phyloP scores from a whole-genome alignment of 2,113 vertebrate species.

The Phylloscopus trochiloides region DNA sequence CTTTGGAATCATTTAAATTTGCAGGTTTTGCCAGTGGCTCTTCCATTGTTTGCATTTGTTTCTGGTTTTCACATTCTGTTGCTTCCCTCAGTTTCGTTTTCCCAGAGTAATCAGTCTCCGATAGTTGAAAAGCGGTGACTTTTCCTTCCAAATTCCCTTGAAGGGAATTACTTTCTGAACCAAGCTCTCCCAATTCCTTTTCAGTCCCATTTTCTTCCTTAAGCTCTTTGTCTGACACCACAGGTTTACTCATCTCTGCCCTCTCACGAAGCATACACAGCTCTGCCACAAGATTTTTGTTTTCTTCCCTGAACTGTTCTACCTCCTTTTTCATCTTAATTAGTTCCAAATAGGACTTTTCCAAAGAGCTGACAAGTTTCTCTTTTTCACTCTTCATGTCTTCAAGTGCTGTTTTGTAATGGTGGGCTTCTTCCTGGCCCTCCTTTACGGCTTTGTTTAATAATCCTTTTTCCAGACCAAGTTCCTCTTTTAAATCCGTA shows the following conservation, averaged over 20 bases:
- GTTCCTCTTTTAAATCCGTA: constrained; percentile 31
- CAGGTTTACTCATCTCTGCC: not conserved
- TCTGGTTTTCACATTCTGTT: constrained; percentile 67
- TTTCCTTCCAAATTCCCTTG: constrained; percentile 33
- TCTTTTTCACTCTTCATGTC: constrained; percentile 70
- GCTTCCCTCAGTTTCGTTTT: constrained; percentile 61
- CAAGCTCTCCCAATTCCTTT: not conserved
- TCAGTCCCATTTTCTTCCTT: not conserved
- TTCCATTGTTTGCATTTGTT: constrained; percentile 52
- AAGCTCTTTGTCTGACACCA: not conserved
- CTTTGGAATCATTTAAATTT: constrained; percentile 17
- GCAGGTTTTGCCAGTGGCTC: constrained; percentile 32
- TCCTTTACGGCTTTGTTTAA: not conserved
- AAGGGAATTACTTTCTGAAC: not conserved
- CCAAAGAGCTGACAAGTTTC: constrained; percentile 16
- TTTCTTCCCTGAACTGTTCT: constrained; percentile 43
- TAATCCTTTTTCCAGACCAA: constrained; percentile 34
- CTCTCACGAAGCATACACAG: not conserved
- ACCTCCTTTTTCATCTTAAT: constrained; percentile 40
- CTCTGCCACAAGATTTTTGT: constrained; percentile 52
- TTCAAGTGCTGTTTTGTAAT: constrained; percentile 62
- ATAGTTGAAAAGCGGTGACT: not conserved
- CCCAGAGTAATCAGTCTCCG: constrained; percentile 29
- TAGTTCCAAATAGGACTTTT: constrained; percentile 64
- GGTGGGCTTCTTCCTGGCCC: constrained; percentile 27